Evolutionary conservation across 2,888 invertebrate species (phyloP), one percentile per base, ranked within the genome.

Genomic region (Ennomos fuscantarius): DNA sequence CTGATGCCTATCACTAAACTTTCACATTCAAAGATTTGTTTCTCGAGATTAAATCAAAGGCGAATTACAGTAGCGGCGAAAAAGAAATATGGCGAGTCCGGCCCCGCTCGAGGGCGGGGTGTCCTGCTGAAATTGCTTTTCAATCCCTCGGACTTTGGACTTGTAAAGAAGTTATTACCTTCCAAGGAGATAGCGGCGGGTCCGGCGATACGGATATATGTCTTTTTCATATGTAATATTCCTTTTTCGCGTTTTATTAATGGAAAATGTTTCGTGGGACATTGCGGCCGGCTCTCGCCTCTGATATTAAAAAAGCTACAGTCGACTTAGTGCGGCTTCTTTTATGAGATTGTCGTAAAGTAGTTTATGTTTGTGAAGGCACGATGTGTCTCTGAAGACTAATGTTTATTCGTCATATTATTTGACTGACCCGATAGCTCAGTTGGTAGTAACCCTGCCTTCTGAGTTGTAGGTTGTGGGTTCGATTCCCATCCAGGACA

Each of bases 111-210:
- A 82, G 87, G 87, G 86, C 84, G 89, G 89, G 91, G 91, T 90
- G 92, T 90, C 89, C 87, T 87, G 85, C 88, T 92, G 93, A 93
- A 93, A 93, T 93, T 93, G 93, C 92, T 93, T 93, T 92, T 91
- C 93, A 93, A 93, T 93, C 93, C 93, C 92, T 92, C 92, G 93
- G 93, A 93, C 93, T 93, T 93, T 92, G 92, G 93, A 93, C 93
- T 93, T 93, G 93, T 93, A 93, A 93, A 93, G 93, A 93, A 93
- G 92, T 93, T 93, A 93, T 93, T 93, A 93, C 93, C 93, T 93
- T 91, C 90, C 86, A 81, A 86, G 86, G 84, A 93, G 92, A 92
- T 91, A 92, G 90, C 91, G 89, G 82, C 89, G 88, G 91, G 89
- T 89, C 89, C 87, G 86, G 84, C 89, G 91, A 91, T 91, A 91